These are phyloP conservation scores for Hypanus sabinus DNA, from an alignment of 2,113 vertebrate genomes.

Conservation along the genomic window DNA sequence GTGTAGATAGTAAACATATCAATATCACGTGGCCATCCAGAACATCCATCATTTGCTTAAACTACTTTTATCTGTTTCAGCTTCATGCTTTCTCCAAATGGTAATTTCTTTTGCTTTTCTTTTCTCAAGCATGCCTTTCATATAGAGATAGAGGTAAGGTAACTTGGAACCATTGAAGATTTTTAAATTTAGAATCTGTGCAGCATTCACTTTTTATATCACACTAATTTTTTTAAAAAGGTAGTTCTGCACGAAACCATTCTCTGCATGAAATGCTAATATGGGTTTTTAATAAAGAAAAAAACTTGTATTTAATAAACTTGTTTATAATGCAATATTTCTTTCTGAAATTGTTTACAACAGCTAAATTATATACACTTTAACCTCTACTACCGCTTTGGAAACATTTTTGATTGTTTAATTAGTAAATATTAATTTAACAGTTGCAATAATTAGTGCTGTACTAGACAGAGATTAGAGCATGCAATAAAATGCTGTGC, in stretches of 20 bases:
- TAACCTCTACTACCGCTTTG: not conserved
- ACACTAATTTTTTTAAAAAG: conserved; percentile 20
- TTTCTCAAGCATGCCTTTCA: conserved; percentile 97
- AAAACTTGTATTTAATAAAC: not conserved
- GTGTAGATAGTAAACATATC: not conserved
- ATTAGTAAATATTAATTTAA: not conserved
- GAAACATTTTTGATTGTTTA: not conserved
- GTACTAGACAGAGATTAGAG: not conserved
- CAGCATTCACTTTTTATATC: conserved; percentile 22
- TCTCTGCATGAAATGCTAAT: conserved; percentile 6
- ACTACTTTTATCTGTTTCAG: conserved; percentile 48
- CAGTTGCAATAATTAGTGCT: not conserved
- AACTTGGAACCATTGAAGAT: conserved; percentile 48
- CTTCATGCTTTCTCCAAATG: conserved; percentile 63
- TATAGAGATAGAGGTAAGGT: conserved; percentile 99
- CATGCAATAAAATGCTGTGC: not conserved
- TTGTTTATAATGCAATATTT: not conserved
- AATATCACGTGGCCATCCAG: not conserved
- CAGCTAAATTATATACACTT: not conserved
- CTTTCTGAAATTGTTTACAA: not conserved
- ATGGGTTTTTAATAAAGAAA: not conserved
- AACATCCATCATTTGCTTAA: conserved; percentile 41
- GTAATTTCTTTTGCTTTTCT: conserved; percentile 79
- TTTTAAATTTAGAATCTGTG: conserved; percentile 41
- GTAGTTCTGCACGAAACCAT: not conserved